Conservation (phyloP, 2,888 invertebrate genomes). For the Lydus trimaculatus region DNA sequence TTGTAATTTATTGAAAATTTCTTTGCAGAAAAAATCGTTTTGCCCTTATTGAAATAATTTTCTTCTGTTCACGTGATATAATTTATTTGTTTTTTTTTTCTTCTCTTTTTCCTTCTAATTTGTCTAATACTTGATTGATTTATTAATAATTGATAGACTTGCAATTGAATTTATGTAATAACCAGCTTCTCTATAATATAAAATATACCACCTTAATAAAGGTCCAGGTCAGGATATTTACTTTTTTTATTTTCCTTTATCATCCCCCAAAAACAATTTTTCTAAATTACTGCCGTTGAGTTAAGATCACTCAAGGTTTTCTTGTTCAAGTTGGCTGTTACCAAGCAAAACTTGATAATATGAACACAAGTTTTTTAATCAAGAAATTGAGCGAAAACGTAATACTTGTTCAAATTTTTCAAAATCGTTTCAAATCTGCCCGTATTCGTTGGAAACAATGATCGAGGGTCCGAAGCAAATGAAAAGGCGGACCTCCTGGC, state of each 20-base stretch:
- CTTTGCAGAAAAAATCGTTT: conserved; percentile 40
- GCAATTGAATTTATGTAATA: conserved; percentile 54
- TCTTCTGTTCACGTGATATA: conserved; percentile 44
- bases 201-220: conserved; percentile 41
- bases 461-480: no score
- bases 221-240: not conserved
- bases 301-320: no score
- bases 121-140: conserved; percentile 50
- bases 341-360: no score
- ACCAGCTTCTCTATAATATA: conserved; percentile 55
- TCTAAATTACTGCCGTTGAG: no score
- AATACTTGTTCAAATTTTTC: no score
- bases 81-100: conserved; percentile 46
- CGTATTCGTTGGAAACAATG: no score
- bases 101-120: conserved; percentile 32
- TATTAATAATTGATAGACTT: conserved; percentile 56
- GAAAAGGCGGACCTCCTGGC: no score
- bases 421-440: no score
- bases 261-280: no score
- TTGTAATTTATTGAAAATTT: conserved; percentile 39
- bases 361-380: no score
- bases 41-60: conserved; percentile 46
- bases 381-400: no score
- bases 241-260: not conserved
- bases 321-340: no score